Evolutionary conservation across 1,140 invertebrate genomes (phyloP).

Genomic region (Campoletis sonorensis): DNA sequence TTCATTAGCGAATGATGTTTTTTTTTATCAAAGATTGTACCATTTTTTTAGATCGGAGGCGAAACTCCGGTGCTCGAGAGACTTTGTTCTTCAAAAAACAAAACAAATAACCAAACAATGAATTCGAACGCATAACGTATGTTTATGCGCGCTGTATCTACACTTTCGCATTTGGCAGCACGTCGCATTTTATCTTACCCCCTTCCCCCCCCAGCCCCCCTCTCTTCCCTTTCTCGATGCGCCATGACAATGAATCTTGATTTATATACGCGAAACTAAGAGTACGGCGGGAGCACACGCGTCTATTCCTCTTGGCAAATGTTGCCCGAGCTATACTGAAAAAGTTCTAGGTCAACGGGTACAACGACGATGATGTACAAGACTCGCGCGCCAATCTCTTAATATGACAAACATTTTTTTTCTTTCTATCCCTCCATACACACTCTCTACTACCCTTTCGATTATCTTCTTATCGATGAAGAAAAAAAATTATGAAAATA

Average conservation of each 20-base stretch:
- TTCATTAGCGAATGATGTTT: neutral
- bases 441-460: too few species aligned
- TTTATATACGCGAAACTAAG: slow-evolving; percentile 26
- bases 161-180: slow-evolving; percentile 44
- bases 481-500: too few species aligned
- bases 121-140: neutral
- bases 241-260: slow-evolving; percentile 16
- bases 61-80: slow-evolving; percentile 66
- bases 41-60: slow-evolving; percentile 67
- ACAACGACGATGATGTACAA: too few species aligned
- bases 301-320: too few species aligned
- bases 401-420: too few species aligned
- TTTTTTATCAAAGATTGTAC: slow-evolving; percentile 53
- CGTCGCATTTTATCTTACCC: neutral
- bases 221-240: neutral
- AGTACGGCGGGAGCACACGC: neutral
- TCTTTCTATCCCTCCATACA: too few species aligned
- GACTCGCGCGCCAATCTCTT: too few species aligned
- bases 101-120: slow-evolving; percentile 28
- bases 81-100: slow-evolving; percentile 52
- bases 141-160: slow-evolving; percentile 26
- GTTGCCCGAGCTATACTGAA: too few species aligned
- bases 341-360: too few species aligned
- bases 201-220: neutral
- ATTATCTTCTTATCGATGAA: too few species aligned